A percentile compares a stretch with the other conserved stretches of the same genome.
phyloP scores from a whole-genome alignment of 2,888 invertebrate genomes.

The Dicranocentrus wangi region DNA sequence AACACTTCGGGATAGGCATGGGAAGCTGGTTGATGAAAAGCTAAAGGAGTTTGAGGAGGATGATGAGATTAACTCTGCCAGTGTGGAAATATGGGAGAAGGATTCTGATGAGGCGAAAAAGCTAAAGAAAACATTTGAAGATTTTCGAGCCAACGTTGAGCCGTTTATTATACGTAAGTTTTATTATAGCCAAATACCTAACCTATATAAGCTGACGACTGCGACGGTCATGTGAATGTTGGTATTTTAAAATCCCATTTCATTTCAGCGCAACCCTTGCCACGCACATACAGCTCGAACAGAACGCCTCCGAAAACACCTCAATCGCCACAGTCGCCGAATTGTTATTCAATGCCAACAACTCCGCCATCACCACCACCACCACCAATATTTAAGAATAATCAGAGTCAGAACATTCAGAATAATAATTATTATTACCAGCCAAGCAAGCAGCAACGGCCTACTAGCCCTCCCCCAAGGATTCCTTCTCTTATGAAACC shows the following conservation, averaged over 20 bases:
- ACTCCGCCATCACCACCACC: constrained; percentile 35
- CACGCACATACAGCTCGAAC: constrained; percentile 42
- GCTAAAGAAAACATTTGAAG: constrained; percentile 46
- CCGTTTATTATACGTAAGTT: constrained; percentile 52
- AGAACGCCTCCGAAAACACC: constrained; percentile 46
- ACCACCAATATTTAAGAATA: too few relatives aligned
- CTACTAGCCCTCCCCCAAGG: constrained; percentile 57
- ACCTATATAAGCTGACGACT: too few relatives aligned
- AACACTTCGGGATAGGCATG: constrained; percentile 80
- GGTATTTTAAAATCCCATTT: too few relatives aligned
- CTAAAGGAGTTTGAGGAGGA: constrained; percentile 83
- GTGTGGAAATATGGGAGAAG: constrained; percentile 72
- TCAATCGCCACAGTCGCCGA: constrained; percentile 37
- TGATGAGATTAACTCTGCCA: constrained; percentile 80
- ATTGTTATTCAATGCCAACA: too few relatives aligned
- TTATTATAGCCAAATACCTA: constrained; percentile 6
- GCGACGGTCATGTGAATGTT: too few relatives aligned
- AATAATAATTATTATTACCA: constrained; percentile 23
- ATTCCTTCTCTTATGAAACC: constrained; percentile 56
- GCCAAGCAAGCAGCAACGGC: constrained; percentile 42
- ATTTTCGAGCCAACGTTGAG: constrained; percentile 41
- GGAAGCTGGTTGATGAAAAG: constrained; percentile 81
- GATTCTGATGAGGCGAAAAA: constrained; percentile 58
- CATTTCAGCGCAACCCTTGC: constrained; percentile 54
- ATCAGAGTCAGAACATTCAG: not conserved